Evolutionary conservation across 2,888 invertebrate species (phyloP), one percentile per base, ranked within the genome.

Genomic region (Amphiduros pacificus): DNA sequence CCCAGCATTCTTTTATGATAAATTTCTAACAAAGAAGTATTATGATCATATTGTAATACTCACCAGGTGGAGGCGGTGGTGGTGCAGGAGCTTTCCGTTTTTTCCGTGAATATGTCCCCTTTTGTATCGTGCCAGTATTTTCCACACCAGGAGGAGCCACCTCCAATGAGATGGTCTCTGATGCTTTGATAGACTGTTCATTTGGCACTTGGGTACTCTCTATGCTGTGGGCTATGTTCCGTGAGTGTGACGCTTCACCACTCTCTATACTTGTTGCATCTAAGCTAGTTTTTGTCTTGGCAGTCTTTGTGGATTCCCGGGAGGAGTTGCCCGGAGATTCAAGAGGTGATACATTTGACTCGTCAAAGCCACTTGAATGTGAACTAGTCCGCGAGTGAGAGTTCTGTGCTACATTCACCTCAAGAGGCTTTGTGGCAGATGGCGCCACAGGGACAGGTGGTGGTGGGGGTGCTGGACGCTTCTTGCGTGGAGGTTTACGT

Each of bases 341-440:
- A 4, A 61, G 24, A 2, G 61, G 61, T 3, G 61, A 57, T 11
- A 61, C 26, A 20, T 36, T 36, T 2, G 54, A 88, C 86, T 89
- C 89, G 77, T 89, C 89, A 76, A 89, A 89, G 0, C 89, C 89
- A 61, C 88, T 89, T 71, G 89, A 89, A 77, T 89, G 89, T 66
- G 89, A 89, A 79, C 89, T 89, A 74, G 89, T 89, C 66, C 89
- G 84, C 48, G 89, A 89, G 64, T 68, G 64, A 5, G 68, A 68
- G 49, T 78, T 74, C 3, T 79, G 78, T 1, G 44, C 4, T 6
- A 31, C 56, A 1, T 28, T 29, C n/a, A 4, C 31, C 11, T 11
- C 52, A 26, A 4, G 52, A 20, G 56, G 49, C 9, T 31, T 20
- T 1, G 49, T 24, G 20, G 56, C 26, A 9, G 56, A 48, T 9